Base-by-base conservation (phyloP, 2,797 vertebrate species). In the Agapornis canus region DNA sequence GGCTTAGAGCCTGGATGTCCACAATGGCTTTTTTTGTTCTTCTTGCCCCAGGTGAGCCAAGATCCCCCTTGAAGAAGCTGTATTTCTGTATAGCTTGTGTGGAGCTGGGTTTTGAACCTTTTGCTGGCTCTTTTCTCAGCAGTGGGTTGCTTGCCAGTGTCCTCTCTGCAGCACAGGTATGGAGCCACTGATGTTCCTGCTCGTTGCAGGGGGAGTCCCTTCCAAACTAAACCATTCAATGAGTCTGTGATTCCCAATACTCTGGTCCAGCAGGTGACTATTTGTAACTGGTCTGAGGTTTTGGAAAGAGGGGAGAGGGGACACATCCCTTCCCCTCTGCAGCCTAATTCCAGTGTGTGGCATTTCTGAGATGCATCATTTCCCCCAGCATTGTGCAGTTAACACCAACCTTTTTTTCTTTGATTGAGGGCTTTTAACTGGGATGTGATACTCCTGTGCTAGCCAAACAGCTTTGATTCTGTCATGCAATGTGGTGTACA, bases 151-250 rank as follows among this genome's bases (percentile, higher is more conserved):
- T 82, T 69, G 18, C 37, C 61, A 80, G 20, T 40, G 39, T 42
- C n/a, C 23, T 63, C 5, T 1, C 25, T 78, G n/a, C 27, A 65
- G 23, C 0, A 0, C 0, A 0, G 32, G 60, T n/a, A 16, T 40
- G 47, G 39, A 83, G 32, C 12, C 31, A 32, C 29, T 14, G 11
- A 43, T 72, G 23, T 66, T 52, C 3, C 0, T 70, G 35, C 20
- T 78, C 7, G 3, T 22, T 57, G 20, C 35, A 49, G 57, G 10
- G 26, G 2, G 2, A 18, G 7, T 66, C 4, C 15, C 8, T 54
- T 84, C 78, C 16, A 63, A 31, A 11, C 13, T 31, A 49, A 71
- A 59, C 26, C 11, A 2, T 87, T 84, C 27, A 39, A 1, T 71
- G 57, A 60, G 65, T 86, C 48, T 49, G 0, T 70, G 56, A 63